Evolutionary conservation across 2,888 invertebrate genomes (phyloP).

Genomic region (Cephalotes varians): DNA sequence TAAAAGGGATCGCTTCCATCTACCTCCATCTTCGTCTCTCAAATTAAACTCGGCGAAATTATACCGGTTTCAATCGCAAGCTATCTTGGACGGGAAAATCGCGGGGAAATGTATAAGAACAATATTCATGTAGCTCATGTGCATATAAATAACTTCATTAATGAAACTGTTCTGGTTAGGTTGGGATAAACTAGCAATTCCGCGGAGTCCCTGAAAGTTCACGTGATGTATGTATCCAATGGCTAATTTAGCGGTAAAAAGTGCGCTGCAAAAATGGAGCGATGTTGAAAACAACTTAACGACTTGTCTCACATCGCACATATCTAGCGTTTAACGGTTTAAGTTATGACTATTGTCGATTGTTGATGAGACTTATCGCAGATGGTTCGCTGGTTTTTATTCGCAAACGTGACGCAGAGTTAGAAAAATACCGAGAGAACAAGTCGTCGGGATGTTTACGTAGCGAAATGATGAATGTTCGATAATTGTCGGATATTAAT

Average conservation of each 20-base stretch:
- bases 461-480: constrained; percentile 17
- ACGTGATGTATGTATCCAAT: background rate
- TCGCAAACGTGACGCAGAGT: background rate
- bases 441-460: constrained; percentile 37
- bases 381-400: background rate
- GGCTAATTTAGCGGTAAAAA: constrained; percentile 8
- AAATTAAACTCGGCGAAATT: constrained; percentile 1
- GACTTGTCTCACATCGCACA: constrained; percentile 14
- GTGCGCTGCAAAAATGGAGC: background rate
- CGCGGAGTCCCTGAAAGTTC: constrained; percentile 16
- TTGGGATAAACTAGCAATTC: constrained; percentile 3
- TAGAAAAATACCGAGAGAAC: constrained; percentile 4
- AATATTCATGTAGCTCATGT: background rate
- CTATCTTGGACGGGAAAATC: constrained; percentile 2
- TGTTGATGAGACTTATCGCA: background rate
- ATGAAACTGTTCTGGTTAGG: constrained; percentile 31
- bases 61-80: background rate
- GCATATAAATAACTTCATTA: constrained; percentile 28
- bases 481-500: constrained; percentile 35
- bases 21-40: background rate
- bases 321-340: constrained; percentile 39
- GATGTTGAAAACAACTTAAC: constrained; percentile 36
- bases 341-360: constrained; percentile 38
- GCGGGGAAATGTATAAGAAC: constrained; percentile 7
- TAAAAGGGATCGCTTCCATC: background rate